These are phyloP conservation scores for Petrosia ficiformis DNA, from an alignment of 37 sponge, comb jelly and placozoan species.

Conservation along the genomic window DNA sequence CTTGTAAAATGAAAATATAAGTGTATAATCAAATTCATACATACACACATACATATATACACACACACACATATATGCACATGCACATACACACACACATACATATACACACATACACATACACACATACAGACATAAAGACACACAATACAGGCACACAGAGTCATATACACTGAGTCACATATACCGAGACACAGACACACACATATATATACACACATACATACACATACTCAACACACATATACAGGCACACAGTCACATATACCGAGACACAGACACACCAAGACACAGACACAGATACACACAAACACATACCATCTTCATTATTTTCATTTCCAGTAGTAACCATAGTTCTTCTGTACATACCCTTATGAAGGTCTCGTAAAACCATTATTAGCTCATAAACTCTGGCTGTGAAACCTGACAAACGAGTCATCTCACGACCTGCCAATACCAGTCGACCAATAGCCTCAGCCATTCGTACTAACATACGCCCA, in stretches of 20 bases:
- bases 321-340: conserved; percentile 13
- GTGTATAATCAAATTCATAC: too few species aligned
- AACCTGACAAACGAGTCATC: conserved; percentile 85
- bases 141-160: too few species aligned
- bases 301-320: too few species aligned
- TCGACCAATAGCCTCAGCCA: conserved; percentile 95
- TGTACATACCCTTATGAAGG: conserved; percentile 76
- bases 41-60: too few species aligned
- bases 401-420: conserved; percentile 78
- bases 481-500: conserved; percentile 85
- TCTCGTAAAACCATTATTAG: conserved; percentile 73
- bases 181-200: too few species aligned
- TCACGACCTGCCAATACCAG: conserved; percentile 91
- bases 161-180: too few species aligned
- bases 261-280: too few species aligned
- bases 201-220: too few species aligned
- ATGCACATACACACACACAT: background rate
- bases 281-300: too few species aligned
- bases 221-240: too few species aligned
- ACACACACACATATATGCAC: background rate
- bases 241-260: too few species aligned
- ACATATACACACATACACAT: background rate
- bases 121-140: too few species aligned
- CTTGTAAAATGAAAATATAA: background rate
- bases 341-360: conserved; percentile 83